These are phyloP conservation scores for Peromyscus nudipes DNA, from an alignment of 2,797 vertebrate genomes.

Conservation along the genomic window DNA sequence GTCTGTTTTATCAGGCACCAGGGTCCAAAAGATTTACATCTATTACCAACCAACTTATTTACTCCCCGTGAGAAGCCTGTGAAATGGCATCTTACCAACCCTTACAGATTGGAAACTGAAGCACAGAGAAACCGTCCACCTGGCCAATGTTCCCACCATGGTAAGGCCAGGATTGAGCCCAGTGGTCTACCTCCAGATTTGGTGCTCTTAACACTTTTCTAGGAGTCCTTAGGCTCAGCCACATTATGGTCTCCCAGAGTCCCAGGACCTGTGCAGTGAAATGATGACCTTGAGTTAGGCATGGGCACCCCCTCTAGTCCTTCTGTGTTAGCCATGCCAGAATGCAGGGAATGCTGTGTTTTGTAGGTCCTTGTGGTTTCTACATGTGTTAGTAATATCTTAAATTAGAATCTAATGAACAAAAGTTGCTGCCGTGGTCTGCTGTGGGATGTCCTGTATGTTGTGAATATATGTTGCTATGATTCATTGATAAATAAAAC, in stretches of 20 bases:
- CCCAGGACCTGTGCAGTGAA: neutral
- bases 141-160: neutral
- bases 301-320: neutral
- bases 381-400: neutral
- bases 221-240: neutral
- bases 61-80: neutral
- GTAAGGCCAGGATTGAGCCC: neutral
- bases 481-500: too few species aligned
- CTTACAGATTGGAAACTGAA: neutral
- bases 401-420: neutral
- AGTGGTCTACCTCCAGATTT: neutral
- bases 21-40: neutral
- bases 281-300: neutral
- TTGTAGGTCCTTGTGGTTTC: neutral
- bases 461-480: too few species aligned
- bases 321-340: accelerated
- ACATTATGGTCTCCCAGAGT: neutral
- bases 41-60: neutral
- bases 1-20: neutral
- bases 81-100: neutral
- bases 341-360: too few species aligned
- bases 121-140: neutral
- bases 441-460: too few species aligned
- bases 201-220: neutral
- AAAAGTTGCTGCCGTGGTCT: neutral